Conservation (phyloP, 2,113 vertebrate genomes). For the Sakesphorus luctuosus region DNA sequence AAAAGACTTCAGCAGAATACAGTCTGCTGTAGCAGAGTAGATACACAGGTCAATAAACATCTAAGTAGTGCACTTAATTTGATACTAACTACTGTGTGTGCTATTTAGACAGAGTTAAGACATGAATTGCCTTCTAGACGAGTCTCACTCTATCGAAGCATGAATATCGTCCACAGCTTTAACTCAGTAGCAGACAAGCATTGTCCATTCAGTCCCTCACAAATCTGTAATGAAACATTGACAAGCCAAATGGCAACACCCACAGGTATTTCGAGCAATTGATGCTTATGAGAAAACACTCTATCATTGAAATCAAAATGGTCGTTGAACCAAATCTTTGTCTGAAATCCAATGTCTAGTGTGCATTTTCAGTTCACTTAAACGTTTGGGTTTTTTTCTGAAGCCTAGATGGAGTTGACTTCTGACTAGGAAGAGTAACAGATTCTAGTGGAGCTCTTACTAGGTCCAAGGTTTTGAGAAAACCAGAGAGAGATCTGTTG, state of each 20-base stretch:
- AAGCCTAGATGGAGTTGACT: neutral
- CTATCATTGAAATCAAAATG: rapidly evolving
- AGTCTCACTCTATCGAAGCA: neutral
- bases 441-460: neutral
- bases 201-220: neutral
- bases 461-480: neutral
- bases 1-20: neutral
- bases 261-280: neutral
- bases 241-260: neutral
- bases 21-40: neutral
- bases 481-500: neutral
- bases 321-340: neutral
- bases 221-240: neutral
- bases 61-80: neutral
- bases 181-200: neutral
- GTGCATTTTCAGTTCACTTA: neutral
- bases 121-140: neutral
- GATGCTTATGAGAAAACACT: neutral
- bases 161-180: neutral
- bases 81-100: neutral
- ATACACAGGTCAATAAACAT: neutral
- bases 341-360: neutral
- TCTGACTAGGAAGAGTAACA: neutral
- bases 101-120: neutral
- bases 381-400: neutral